Evolutionary conservation across 2,888 invertebrate species (phyloP).

Genomic region (Hedychridium roseum): DNA sequence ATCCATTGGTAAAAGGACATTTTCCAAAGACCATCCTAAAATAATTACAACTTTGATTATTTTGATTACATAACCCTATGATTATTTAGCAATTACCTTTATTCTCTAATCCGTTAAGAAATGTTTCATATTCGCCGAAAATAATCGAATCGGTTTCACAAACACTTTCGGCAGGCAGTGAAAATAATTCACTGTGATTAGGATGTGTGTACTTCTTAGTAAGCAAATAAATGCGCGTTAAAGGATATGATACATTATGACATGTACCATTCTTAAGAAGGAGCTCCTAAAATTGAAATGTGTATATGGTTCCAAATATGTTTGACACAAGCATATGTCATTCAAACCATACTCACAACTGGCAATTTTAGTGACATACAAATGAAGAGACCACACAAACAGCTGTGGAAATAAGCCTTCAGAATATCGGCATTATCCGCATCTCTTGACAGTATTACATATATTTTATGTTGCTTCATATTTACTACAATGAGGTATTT

Average conservation of each 20-base stretch:
- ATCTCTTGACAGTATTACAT: conserved; percentile 68
- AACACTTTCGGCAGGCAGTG: conserved; percentile 37
- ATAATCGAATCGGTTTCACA: conserved; percentile 41
- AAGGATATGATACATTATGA: conserved; percentile 35
- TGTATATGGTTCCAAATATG: background rate
- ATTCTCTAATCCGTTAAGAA: conserved; percentile 39
- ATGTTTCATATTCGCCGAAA: conserved; percentile 46
- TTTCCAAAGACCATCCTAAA: conserved; percentile 70
- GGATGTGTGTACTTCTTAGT: conserved; percentile 28
- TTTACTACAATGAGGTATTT: conserved; percentile 69
- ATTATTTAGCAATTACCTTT: conserved; percentile 37
- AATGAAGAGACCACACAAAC: conserved; percentile 66
- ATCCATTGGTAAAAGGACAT: conserved; percentile 69
- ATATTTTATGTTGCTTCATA: conserved; percentile 64
- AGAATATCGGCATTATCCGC: conserved; percentile 68
- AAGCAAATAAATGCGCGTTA: conserved; percentile 36
- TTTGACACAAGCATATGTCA: no score
- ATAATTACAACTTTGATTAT: no score
- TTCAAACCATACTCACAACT: conserved; percentile 25
- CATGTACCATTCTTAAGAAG: conserved; percentile 37
- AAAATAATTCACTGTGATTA: conserved; percentile 18
- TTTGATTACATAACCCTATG: background rate
- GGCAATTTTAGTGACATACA: conserved; percentile 52
- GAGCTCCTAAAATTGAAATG: conserved; percentile 10
- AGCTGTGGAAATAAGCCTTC: conserved; percentile 75